Base-by-base conservation (phyloP, 2,113 vertebrate species). In the Salvelinus namaycush region DNA sequence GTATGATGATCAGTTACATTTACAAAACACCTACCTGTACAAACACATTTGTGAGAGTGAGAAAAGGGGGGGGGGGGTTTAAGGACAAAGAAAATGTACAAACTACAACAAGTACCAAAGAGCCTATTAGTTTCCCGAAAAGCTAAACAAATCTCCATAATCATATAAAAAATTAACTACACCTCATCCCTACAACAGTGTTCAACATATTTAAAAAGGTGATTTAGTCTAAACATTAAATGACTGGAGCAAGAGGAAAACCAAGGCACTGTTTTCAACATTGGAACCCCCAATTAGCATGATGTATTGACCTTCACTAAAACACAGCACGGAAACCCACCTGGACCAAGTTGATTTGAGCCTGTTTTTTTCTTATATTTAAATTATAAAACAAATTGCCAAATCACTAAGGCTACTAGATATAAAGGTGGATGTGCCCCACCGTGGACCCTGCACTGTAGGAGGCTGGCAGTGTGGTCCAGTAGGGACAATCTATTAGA, bases 241-340 rank as follows among this genome's bases (percentile, higher is more conserved):
- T 84, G 62, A 79, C 69, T 70, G 74, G 64, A 60, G 68, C 27
- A 34, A 70, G 68, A 76, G 60, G 16, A 64, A 85, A 87, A 87
- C 44, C 83, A 92, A 92, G 90, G 91, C 91, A 92, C 90, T 69
- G 81, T 49, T 75, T 73, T 75, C 3, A 24, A n/a, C 65, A 79
- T 20, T 73, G 48, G 34, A n/a, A 57, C 70, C 73, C 64, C 69
- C 6, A 72, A 78, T 74, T 78, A 86, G 83, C 82, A 87, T 79
- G 84, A 73, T 57, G 76, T 54, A 26, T 64, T 54, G 14, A 73
- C 62, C 67, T 70, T 14, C 65, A 65, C 11, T 31, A 64, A 84
- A 84, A 39, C 34, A 54, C 71, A 14, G 76, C 75, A 80, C 62
- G 24, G 22, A 27, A 80, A 83, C 31, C 78, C 77, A 59, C 34